phyloP scores from a whole-genome alignment of 2,113 vertebrate genomes.

The Eublepharis macularius region DNA sequence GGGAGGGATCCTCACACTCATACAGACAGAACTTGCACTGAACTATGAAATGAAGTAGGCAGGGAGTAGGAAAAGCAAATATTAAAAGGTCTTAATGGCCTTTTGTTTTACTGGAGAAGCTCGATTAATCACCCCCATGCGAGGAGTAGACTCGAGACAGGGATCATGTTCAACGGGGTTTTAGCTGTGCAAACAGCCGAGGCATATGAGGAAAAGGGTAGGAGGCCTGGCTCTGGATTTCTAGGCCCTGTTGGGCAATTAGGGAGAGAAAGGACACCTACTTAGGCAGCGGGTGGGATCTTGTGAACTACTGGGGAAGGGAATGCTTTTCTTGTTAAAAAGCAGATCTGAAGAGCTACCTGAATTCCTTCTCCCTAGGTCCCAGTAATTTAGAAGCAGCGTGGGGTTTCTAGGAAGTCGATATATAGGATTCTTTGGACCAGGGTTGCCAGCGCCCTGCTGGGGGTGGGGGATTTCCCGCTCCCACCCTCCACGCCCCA shows the following conservation, averaged over 20 bases:
- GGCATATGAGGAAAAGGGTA: neutral
- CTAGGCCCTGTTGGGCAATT: rapidly evolving
- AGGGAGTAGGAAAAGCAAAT: constrained; percentile 56
- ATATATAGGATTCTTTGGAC: neutral
- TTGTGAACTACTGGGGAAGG: too few species aligned
- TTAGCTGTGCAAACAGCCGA: neutral
- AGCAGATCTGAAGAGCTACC: neutral
- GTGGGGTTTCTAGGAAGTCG: neutral
- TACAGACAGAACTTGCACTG: neutral
- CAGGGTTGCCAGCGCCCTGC: too few species aligned
- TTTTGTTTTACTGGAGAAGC: constrained; percentile 47
- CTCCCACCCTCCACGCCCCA: too few species aligned
- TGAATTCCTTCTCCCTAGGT: neutral
- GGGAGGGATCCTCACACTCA: neutral
- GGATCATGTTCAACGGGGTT: neutral
- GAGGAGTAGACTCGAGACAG: neutral
- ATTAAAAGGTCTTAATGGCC: constrained; percentile 52
- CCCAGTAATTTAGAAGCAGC: too few species aligned
- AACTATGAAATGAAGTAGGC: constrained; percentile 52
- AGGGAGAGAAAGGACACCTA: rapidly evolving
- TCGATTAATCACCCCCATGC: constrained; percentile 44
- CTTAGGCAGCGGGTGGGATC: rapidly evolving
- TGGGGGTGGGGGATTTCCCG: too few species aligned
- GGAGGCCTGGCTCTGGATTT: too few species aligned
- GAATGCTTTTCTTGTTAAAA: neutral